phyloP scores from a whole-genome alignment of 35 echinoderm and acorn worm species.

The Lytechinus pictus region DNA sequence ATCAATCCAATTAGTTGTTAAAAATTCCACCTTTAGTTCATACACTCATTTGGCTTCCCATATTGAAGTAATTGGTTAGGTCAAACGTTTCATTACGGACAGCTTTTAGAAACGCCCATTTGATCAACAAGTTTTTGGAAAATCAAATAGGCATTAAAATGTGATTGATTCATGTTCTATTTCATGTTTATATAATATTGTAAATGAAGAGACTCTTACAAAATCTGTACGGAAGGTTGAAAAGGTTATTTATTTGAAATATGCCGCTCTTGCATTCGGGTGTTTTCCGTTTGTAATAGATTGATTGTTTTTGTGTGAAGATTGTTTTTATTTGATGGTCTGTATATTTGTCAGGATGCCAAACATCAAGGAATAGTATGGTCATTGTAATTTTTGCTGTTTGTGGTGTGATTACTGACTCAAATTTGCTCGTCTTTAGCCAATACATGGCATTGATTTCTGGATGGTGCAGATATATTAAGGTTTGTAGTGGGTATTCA shows the following conservation, averaged over 20 bases:
- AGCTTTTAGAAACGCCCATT: too few relatives aligned
- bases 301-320: background rate
- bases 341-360: background rate
- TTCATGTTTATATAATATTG: background rate
- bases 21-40: too few relatives aligned
- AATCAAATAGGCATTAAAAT: background rate
- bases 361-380: background rate
- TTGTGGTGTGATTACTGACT: background rate
- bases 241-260: background rate
- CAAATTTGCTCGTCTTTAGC: background rate
- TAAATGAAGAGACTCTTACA: background rate
- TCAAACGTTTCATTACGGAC: too few relatives aligned
- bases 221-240: background rate
- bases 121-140: background rate
- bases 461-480: background rate
- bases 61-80: too few relatives aligned
- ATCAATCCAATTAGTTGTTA: too few relatives aligned
- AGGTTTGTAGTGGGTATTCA: background rate
- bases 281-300: background rate
- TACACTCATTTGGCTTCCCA: too few relatives aligned
- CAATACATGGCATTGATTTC: background rate
- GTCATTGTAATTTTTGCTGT: background rate
- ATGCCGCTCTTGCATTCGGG: background rate
- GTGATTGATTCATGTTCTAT: background rate
- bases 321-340: background rate